Percentiles rank a stretch among this genome's conserved stretches.
These are phyloP conservation scores for Microtus ochrogaster DNA, from an alignment of 2,113 vertebrate species.

Conservation along the genomic window DNA sequence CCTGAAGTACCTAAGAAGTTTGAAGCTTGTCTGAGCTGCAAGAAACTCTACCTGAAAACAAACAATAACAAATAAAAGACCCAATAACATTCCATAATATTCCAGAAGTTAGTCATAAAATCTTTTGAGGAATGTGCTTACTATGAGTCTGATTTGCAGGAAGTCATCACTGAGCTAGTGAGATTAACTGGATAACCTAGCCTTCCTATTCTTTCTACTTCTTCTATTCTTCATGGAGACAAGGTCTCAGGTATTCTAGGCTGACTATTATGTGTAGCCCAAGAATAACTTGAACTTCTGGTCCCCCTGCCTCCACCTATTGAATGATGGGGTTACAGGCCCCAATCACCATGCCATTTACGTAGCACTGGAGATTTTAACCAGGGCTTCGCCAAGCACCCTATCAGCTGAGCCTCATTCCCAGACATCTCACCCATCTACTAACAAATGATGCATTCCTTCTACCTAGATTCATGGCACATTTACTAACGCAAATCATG, in stretches of 20 bases:
- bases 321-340: neutral
- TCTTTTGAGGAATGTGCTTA: neutral
- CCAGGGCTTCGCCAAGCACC: neutral
- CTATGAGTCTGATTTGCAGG: neutral
- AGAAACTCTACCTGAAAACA: neutral
- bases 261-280: neutral
- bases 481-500: neutral
- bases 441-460: neutral
- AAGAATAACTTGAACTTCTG: neutral
- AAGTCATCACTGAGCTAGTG: neutral
- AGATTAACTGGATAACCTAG: neutral
- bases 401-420: neutral
- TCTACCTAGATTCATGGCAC: neutral
- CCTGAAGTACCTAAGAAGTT: neutral
- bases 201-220: neutral
- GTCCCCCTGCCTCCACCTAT: neutral
- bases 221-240: neutral
- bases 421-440: neutral
- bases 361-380: neutral
- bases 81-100: neutral
- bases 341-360: neutral
- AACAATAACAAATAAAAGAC: neutral
- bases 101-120: neutral
- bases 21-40: neutral
- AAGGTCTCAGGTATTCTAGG: neutral